Percentiles rank a stretch among this genome's conserved stretches.
These are phyloP conservation scores for Xenops minutus DNA, from an alignment of 2,797 vertebrate genomes.

Conservation along the genomic window DNA sequence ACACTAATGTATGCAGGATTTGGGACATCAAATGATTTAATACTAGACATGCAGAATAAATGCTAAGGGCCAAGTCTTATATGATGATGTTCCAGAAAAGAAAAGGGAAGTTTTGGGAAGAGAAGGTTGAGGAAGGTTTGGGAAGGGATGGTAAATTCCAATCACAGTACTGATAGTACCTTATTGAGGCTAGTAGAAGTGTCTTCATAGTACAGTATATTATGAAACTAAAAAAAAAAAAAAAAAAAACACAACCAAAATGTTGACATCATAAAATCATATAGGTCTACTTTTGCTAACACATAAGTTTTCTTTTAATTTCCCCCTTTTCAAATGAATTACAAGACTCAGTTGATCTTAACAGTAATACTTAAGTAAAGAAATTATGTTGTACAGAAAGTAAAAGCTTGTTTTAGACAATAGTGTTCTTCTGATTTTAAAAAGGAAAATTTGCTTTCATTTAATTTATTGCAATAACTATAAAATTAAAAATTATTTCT, in stretches of 20 bases:
- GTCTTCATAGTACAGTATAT: background rate
- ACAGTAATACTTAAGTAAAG: background rate
- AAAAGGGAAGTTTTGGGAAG: background rate
- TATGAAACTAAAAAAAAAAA: background rate
- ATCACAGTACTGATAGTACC: background rate
- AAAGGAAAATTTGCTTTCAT: background rate
- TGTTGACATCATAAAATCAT: background rate
- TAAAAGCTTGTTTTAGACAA: background rate
- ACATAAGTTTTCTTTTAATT: background rate
- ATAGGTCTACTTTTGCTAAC: background rate
- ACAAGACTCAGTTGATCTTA: fast-evolving
- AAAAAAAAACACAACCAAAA: background rate
- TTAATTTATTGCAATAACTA: background rate
- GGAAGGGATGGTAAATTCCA: background rate
- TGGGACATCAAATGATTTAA: background rate
- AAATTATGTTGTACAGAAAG: background rate
- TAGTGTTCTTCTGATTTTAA: background rate
- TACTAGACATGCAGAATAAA: background rate
- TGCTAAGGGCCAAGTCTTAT: background rate
- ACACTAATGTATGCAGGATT: background rate
- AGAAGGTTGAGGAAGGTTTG: too few species aligned
- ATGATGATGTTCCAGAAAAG: background rate
- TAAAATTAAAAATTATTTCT: background rate
- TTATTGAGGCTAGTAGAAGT: background rate
- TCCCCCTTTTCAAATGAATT: background rate